phyloP scores from a whole-genome alignment of 2,888 invertebrate species.

The Hoplodrina ambigua region DNA sequence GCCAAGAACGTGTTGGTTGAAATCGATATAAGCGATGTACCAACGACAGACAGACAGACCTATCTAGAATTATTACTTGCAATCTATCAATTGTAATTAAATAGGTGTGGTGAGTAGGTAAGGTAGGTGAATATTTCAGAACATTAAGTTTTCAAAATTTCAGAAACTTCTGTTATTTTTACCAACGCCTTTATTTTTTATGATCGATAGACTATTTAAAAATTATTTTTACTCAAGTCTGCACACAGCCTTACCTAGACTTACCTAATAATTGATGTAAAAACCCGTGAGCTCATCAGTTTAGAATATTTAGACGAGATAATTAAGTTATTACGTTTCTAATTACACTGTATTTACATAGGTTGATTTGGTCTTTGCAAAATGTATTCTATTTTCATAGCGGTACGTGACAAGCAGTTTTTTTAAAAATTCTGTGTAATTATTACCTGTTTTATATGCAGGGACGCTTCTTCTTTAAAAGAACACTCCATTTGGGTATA shows the following conservation, averaged over 20 bases:
- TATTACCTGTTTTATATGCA: background rate
- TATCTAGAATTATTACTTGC: no score
- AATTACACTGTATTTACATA: background rate
- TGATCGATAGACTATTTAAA: no score
- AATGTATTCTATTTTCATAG: background rate
- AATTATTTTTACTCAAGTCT: background rate
- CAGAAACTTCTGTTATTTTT: no score
- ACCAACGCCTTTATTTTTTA: no score
- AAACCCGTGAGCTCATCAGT: slow-evolving; percentile 11
- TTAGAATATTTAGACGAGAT: slow-evolving; percentile 28
- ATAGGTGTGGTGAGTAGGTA: no score
- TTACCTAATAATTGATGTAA: slow-evolving; percentile 11
- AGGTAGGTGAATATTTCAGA: no score
- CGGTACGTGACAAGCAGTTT: background rate
- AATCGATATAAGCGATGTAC: no score
- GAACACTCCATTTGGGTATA: background rate
- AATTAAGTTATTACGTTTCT: slow-evolving; percentile 8
- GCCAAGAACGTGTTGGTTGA: no score
- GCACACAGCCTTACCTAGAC: slow-evolving; percentile 8
- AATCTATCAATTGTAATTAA: no score
- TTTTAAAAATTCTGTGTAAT: background rate
- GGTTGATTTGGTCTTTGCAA: background rate
- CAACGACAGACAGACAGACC: no score
- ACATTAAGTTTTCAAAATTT: no score
- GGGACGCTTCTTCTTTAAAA: background rate